Base-by-base conservation (phyloP, 2,797 vertebrate genomes). In the Pangasius mekongensis region DNA sequence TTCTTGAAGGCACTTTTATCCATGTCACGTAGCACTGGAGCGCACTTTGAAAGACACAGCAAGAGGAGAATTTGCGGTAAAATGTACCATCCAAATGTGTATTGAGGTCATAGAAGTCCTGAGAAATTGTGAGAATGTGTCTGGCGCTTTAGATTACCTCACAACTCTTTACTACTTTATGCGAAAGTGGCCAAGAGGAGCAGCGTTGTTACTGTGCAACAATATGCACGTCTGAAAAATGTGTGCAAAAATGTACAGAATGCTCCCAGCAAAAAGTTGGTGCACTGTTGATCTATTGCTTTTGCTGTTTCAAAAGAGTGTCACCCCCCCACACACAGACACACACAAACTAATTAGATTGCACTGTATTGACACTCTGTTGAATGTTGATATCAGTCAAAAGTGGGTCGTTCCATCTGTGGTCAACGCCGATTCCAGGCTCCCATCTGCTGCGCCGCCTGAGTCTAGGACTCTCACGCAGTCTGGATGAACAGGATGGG, bases 1-100 rank as follows among this genome's bases (percentile, higher is more conserved):
- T 73, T 54, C 62, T 33, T 85, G 81, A 89, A 86, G 87, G 90
- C 83, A 89, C 90, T 90, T 86, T 86, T 62, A 89, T 80, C 60
- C 84, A 54, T 88, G 83, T 43, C 87, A 83, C 22, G 36, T 33
- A 8, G 4, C 67, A 73, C 82, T 88, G 83, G 71, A 85, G 58
- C 74, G 62, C 67, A 88, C 77, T 85, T 67, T 87, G 7, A 43
- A 77, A 60, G 43, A 87, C 49, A 83, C 80, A 89, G 74, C 58
- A 89, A 82, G 16, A 82, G 84, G n/a, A 71, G 54, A 67, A 30
- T 13, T 16, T 16, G 47, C 1, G 30, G 54, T 11, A 85, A 83
- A 82, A 83, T 54, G 1, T 60, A 81, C 39, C 43, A 66, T 84
- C 4, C 49, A 16, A 58, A 60, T 33, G 36, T 58, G 77, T 69